Evolutionary conservation across 64 coral and sea anemone species (phyloP).

Genomic region (Dendrophyllia cribrosa): DNA sequence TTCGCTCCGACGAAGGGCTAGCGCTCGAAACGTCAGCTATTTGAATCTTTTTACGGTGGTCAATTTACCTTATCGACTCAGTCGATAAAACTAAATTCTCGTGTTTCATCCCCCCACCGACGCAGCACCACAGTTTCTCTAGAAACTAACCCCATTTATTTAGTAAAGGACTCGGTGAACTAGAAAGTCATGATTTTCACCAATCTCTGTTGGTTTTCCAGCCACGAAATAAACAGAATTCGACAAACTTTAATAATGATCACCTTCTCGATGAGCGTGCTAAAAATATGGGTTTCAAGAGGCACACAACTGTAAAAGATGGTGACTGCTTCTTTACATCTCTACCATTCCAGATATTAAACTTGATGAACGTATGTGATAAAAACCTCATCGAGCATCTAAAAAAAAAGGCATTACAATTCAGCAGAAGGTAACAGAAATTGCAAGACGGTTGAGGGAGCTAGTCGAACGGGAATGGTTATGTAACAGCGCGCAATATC

Average conservation of each 20-base stretch:
- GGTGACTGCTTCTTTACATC: not conserved
- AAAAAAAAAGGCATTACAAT: not conserved
- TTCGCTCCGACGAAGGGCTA: too few species aligned
- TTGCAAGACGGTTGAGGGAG: not conserved
- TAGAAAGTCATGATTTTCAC: not conserved
- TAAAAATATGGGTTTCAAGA: not conserved
- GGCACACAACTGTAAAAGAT: not conserved
- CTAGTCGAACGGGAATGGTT: not conserved
- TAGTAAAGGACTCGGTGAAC: not conserved
- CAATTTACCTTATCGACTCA: too few species aligned
- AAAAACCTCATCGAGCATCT: not conserved
- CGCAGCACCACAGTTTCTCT: too few species aligned
- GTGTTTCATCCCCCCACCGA: too few species aligned
- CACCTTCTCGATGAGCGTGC: not conserved
- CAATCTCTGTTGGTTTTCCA: not conserved
- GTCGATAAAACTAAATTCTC: too few species aligned
- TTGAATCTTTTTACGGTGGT: too few species aligned
- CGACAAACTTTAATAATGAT: not conserved
- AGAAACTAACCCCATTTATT: too few species aligned
- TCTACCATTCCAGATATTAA: not conserved
- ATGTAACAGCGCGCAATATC: not conserved
- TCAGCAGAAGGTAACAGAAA: not conserved
- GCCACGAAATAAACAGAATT: not conserved
- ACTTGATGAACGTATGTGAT: not conserved
- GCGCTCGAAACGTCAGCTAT: too few species aligned